Evolutionary conservation across 2,888 invertebrate genomes (phyloP).

Genomic region (Cartodere bifasciata): DNA sequence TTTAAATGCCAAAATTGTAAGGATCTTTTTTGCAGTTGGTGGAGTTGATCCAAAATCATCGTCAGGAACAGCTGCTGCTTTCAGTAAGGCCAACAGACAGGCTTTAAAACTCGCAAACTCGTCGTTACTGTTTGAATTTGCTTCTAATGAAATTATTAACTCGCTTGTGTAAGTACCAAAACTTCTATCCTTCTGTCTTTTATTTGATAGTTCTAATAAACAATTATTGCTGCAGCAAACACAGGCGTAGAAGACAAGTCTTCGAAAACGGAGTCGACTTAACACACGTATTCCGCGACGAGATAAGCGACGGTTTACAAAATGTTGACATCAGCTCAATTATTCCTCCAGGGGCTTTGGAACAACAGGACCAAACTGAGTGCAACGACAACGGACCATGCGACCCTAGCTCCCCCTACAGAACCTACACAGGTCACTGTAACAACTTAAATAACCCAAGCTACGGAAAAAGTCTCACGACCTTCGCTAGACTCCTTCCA

Average conservation of each 20-base stretch:
- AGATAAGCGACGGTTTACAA: conserved; percentile 63
- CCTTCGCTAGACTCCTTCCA: conserved; percentile 72
- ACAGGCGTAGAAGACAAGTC: conserved; percentile 58
- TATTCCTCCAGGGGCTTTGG: conserved; percentile 47
- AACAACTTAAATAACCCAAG: conserved; percentile 76
- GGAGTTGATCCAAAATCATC: conserved; percentile 79
- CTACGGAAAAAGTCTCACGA: conserved; percentile 72
- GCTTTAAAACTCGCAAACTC: conserved; percentile 75
- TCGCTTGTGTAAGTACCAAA: conserved; percentile 35
- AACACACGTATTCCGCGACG: conserved; percentile 46
- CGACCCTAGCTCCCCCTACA: conserved; percentile 55
- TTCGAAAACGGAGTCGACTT: conserved; percentile 51
- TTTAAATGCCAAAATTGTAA: no score
- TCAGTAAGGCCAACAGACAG: conserved; percentile 78
- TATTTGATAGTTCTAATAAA: conserved; percentile 1
- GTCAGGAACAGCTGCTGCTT: conserved; percentile 77
- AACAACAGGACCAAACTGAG: conserved; percentile 45
- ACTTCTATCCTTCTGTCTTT: no score
- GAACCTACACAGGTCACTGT: conserved; percentile 72
- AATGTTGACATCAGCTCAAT: conserved; percentile 66
- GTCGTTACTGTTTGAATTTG: conserved; percentile 73
- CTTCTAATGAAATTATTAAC: conserved; percentile 75
- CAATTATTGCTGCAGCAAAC: conserved; percentile 27
- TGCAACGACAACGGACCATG: conserved; percentile 63
- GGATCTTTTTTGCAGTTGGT: conserved; percentile 41